Evolutionary conservation across 1,140 invertebrate species (phyloP), one percentile per base, ranked within the genome.

Genomic region (Zaprionus vittiger): DNA sequence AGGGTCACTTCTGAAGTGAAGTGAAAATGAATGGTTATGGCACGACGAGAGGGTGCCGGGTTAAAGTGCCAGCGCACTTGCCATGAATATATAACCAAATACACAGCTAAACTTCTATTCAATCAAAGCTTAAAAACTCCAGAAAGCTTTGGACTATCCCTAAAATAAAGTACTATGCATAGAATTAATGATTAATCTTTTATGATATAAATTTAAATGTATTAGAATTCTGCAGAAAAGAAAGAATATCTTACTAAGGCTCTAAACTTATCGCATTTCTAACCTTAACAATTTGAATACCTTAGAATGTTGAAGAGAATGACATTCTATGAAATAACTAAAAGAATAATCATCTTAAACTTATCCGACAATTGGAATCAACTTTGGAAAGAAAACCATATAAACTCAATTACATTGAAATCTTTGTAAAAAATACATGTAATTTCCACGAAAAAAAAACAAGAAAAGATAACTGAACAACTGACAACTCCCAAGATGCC

Each of bases 11-110:
- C 57, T 22, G 24, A 60, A 75, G 73, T 75, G 67, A 71, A 75
- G 67, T 75, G 73, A 75, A 75, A 75, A 75, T 75, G 34, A 71
- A 75, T 75, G 73, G 59, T 59, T 64, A 64, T 34, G 59, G 59
- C 20, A 28, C n/a, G 14, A 14, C 11, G 11, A 22, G 44, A 54
- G 67, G 17, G 55, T 15, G 47, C 14, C 15, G 41, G 17, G 65
- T 74, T 74, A 63, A 74, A 70, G 64, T 57, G 22, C 38, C 37
- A 44, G 47, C 47, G 47, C 47, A 52, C 47, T 52, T 52, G 47
- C 47, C 47, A 52, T 52, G 47, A 52, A 52, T 52, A 52, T 24
- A 24, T 22, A 52, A 22, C 11, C 47, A 24, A 52, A n/a, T 11
- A 14, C 11, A 52, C 1, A 22, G 20, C 17, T 14, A 1, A 24